Base-by-base conservation (phyloP, 2,113 vertebrate genomes). In the Camelus bactrianus region DNA sequence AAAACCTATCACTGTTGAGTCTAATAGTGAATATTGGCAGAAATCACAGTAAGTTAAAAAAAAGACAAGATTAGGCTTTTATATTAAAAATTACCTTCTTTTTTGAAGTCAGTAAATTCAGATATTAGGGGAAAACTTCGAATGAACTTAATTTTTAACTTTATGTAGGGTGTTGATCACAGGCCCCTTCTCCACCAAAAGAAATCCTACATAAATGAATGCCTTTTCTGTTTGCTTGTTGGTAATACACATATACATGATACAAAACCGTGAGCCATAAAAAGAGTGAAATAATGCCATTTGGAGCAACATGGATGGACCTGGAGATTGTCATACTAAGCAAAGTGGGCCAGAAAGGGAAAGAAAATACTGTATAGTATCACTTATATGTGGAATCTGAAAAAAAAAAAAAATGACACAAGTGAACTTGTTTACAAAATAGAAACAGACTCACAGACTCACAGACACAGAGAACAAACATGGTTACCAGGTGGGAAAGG, bases 31-130 rank as follows among this genome's bases (percentile, higher is more conserved):
- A 75, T 86, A 73, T 70, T 83, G 80, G 46, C 69, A 92, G 70
- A 94, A 79, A 90, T 91, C 38, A 80, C 30, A 69, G 58, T 56
- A 91, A 93, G 62, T 70, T 19, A 93, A 52, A 93, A 42, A 42
- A 81, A 91, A 72, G 17, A 67, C 3, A 69, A 92, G 35, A 76
- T 64, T 48, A n/a, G 10, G 32, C 16, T 77, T 92, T 88, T n/a
- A 69, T 76, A 6, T 87, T 52, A 93, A 95, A 91, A 83, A 92
- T 54, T 60, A 28, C 13, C 28, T 72, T 58, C n/a, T 72, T 62
- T 73, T 93, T 50, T 54, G 11, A 82, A 94, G 73, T 93, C 28
- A 81, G 1, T 94, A 19, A 84, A 80, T 85, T 95, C 69, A 19
- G 54, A 72, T 26, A 46, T 84, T 54, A 46, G 50, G 64, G 52